Evolutionary conservation across 2,888 invertebrate species (phyloP).

Genomic region (Hoplodrina ambigua): DNA sequence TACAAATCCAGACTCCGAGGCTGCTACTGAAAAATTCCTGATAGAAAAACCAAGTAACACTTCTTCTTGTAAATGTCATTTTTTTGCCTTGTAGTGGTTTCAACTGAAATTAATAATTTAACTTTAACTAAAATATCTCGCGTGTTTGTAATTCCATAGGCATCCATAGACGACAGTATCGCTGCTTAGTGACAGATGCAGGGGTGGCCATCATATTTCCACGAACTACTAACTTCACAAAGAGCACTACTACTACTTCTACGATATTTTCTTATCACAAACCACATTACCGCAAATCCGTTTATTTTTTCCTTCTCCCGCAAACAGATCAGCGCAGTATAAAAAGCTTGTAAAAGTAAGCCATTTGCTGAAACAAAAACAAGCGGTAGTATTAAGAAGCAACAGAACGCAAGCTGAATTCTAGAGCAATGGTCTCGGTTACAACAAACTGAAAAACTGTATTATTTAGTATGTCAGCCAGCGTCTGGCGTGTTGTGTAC

Average conservation of each 20-base stretch:
- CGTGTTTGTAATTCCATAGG: too few relatives aligned
- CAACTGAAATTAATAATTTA: too few relatives aligned
- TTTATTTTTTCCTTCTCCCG: conserved; percentile 3
- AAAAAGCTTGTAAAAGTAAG: conserved; percentile 15
- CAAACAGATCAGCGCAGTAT: conserved; percentile 8
- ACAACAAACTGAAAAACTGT: conserved; percentile 48
- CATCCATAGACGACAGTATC: neutral
- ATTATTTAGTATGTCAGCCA: conserved; percentile 43
- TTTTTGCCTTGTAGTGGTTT: too few relatives aligned
- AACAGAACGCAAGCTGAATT: conserved; percentile 7
- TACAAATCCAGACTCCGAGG: too few relatives aligned
- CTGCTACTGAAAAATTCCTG: too few relatives aligned
- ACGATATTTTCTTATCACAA: neutral
- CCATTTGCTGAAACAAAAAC: conserved; percentile 17
- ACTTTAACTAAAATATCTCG: too few relatives aligned
- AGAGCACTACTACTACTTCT: neutral
- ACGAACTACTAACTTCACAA: neutral
- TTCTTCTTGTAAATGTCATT: too few relatives aligned
- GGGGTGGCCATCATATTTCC: neutral
- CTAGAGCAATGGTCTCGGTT: conserved; percentile 14
- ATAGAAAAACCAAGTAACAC: too few relatives aligned
- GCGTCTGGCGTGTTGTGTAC: conserved; percentile 29
- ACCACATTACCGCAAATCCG: conserved; percentile 3
- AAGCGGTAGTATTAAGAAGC: conserved; percentile 2
- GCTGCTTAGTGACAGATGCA: neutral